Conservation (phyloP, 2,113 vertebrate species). For the Oncorhynchus keta region DNA sequence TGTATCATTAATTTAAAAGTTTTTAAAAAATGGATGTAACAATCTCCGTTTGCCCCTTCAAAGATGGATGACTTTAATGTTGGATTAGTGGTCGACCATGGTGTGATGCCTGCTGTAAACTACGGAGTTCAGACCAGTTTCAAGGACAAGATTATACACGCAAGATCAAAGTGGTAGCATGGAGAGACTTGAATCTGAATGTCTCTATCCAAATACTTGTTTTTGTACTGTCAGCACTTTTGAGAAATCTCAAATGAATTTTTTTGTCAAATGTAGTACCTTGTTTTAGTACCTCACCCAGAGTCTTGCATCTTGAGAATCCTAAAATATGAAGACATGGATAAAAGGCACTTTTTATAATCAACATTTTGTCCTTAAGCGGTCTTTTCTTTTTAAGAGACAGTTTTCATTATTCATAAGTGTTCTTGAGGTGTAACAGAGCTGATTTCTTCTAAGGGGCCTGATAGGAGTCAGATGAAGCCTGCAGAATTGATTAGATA, state of each 20-base stretch:
- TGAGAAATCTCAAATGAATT: conserved; percentile 69
- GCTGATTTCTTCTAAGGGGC: conserved; percentile 90
- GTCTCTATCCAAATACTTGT: conserved; percentile 62
- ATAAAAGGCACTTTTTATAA: conserved; percentile 78
- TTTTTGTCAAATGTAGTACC: conserved; percentile 32
- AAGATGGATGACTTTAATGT: conserved; percentile 27
- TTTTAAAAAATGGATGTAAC: too few species aligned
- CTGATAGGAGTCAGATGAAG: conserved; percentile 91
- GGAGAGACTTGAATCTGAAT: conserved; percentile 58
- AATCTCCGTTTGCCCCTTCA: neutral
- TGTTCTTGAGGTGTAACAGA: conserved; percentile 91
- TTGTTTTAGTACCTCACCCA: conserved; percentile 61
- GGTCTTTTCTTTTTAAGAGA: conserved; percentile 89
- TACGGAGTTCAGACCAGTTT: conserved; percentile 56
- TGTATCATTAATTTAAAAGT: too few species aligned
- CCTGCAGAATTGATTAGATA: conserved; percentile 98
- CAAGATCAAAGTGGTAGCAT: conserved; percentile 65
- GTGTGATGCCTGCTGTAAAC: neutral
- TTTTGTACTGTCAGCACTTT: conserved; percentile 70
- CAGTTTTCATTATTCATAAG: conserved; percentile 99
- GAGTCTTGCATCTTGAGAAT: conserved; percentile 72
- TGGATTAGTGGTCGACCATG: neutral
- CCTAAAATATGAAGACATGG: conserved; percentile 69
- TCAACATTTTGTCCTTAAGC: conserved; percentile 88
- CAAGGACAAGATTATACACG: conserved; percentile 64